These are phyloP conservation scores for Xestia c-nigrum DNA, from an alignment of 2,888 invertebrate species.

Conservation along the genomic window DNA sequence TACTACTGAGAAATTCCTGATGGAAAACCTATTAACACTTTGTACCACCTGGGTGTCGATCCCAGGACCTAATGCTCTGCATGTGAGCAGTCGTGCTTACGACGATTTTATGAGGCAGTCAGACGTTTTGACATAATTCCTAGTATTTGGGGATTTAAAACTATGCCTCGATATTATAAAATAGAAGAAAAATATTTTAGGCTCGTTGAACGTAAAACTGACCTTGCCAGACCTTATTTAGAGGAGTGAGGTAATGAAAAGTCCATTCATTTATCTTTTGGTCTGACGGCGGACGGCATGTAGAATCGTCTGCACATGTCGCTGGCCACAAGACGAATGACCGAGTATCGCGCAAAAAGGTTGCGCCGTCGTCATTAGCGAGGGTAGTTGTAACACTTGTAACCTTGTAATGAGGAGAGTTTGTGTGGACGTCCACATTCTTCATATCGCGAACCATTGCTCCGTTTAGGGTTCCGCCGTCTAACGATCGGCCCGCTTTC, in stretches of 20 bases:
- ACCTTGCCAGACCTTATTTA: slow-evolving; percentile 56
- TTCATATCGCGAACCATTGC: slow-evolving; percentile 84
- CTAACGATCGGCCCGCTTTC: slow-evolving; percentile 77
- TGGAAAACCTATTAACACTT: no score
- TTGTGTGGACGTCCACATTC: slow-evolving; percentile 81
- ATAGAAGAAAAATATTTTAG: neutral
- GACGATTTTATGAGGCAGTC: no score
- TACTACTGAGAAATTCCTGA: no score
- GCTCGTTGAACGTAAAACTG: slow-evolving; percentile 50
- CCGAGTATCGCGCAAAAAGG: slow-evolving; percentile 85
- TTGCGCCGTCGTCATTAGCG: slow-evolving; percentile 85
- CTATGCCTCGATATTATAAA: slow-evolving; percentile 24
- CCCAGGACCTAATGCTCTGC: no score
- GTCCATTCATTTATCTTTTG: slow-evolving; percentile 74
- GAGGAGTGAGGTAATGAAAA: slow-evolving; percentile 63
- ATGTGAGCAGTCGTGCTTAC: no score
- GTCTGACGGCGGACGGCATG: slow-evolving; percentile 70
- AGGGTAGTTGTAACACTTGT: slow-evolving; percentile 81
- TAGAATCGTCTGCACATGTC: slow-evolving; percentile 82
- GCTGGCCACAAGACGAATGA: slow-evolving; percentile 86
- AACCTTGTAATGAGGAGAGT: slow-evolving; percentile 77
- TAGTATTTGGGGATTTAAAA: slow-evolving; percentile 58
- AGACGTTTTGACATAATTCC: slow-evolving; percentile 64
- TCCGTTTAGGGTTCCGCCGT: slow-evolving; percentile 80
- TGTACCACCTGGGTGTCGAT: no score